A percentile compares a stretch with the other conserved stretches of the same genome.
Evolutionary conservation across 2,888 invertebrate species (phyloP).

Genomic region (Diabrotica balteata): DNA sequence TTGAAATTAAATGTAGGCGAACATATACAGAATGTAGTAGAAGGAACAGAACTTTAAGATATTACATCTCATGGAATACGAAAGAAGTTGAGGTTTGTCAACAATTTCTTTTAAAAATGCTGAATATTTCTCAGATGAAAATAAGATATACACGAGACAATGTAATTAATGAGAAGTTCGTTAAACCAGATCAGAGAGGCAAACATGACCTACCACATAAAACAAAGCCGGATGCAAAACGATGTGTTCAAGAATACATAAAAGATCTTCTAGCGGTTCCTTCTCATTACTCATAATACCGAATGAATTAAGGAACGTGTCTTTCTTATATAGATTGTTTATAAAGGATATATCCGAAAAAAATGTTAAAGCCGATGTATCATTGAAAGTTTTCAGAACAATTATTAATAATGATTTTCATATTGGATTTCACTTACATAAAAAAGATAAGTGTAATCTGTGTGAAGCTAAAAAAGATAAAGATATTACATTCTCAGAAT

Average conservation of each 20-base stretch:
- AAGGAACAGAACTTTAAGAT: conserved; percentile 23
- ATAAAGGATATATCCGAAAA: background rate
- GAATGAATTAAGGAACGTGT: background rate
- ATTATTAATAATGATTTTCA: conserved; percentile 18
- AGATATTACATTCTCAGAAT: conserved; percentile 8
- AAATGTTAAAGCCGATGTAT: conserved; percentile 5
- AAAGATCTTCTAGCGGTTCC: conserved; percentile 6
- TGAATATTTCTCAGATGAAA: conserved; percentile 3
- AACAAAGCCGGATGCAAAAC: background rate
- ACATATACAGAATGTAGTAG: conserved; percentile 36
- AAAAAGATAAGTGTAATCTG: conserved; percentile 18
- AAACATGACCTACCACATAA: conserved; percentile 13
- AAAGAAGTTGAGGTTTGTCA: conserved; percentile 2
- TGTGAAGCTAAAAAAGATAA: conserved; percentile 12
- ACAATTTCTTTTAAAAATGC: conserved; percentile 8
- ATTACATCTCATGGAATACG: conserved; percentile 18
- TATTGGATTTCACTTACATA: conserved; percentile 14
- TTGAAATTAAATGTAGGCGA: conserved; percentile 26
- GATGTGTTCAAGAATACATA: conserved; percentile 4
- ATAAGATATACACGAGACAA: too few species aligned
- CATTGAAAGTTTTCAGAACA: conserved; percentile 17
- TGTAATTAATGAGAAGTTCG: background rate
- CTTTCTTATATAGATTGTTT: conserved; percentile 5
- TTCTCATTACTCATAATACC: conserved; percentile 8
- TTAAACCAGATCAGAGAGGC: conserved; percentile 6